These are phyloP conservation scores for Drosophila rhopaloa DNA, from an alignment of 1,140 invertebrate species.

Conservation along the genomic window DNA sequence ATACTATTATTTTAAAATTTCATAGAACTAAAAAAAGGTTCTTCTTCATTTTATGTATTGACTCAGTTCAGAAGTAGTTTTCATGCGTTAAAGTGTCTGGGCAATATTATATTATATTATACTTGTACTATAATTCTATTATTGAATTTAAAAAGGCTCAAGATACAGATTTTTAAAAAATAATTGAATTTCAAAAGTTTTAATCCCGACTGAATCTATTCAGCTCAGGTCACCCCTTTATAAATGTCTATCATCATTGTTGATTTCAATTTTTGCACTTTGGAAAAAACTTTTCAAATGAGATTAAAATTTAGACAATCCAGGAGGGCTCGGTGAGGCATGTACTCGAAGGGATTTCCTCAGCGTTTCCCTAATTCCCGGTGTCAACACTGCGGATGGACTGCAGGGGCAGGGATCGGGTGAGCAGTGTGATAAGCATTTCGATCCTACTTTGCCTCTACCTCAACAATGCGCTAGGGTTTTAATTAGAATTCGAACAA, in stretches of 20 bases:
- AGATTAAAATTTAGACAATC: constrained; percentile 70
- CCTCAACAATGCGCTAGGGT: constrained; percentile 74
- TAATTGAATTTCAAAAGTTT: constrained; percentile 30
- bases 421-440: constrained; percentile 76
- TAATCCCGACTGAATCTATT: constrained; percentile 29
- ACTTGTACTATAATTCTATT: neutral
- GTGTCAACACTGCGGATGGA: constrained; percentile 65
- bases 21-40: constrained; percentile 72
- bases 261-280: constrained; percentile 75
- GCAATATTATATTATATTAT: no score
- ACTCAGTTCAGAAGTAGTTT: constrained; percentile 84
- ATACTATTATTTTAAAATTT: no score
- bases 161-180: neutral
- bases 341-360: constrained; percentile 71
- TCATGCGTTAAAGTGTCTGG: no score
- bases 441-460: constrained; percentile 38
- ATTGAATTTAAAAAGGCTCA: neutral
- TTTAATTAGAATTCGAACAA: constrained; percentile 77
- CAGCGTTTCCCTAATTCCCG: constrained; percentile 58
- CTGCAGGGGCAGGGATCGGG: constrained; percentile 28
- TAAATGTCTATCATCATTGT: constrained; percentile 43
- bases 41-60: constrained; percentile 85
- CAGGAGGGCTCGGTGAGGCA: constrained; percentile 51
- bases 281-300: constrained; percentile 74
- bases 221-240: constrained; percentile 42